Evolutionary conservation across 1,140 invertebrate genomes (phyloP).

Genomic region (Pomacea maculata): DNA sequence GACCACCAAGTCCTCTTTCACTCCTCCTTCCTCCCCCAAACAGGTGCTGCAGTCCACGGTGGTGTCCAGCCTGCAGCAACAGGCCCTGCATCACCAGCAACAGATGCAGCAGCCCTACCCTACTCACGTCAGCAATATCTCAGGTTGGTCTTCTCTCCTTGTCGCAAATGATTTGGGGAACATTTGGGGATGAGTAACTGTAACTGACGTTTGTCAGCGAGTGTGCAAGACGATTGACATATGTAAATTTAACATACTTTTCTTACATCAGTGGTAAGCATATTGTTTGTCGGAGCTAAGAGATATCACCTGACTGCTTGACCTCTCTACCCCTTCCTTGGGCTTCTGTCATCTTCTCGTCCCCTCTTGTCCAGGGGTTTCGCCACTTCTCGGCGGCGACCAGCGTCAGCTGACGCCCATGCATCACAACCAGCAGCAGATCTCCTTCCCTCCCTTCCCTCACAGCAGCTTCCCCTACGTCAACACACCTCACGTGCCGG

Average conservation of each 20-base stretch:
- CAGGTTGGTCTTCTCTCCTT: background rate
- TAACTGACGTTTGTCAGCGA: background rate
- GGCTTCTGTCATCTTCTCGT: too few species aligned
- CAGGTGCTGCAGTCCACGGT: slow-evolving; percentile 12
- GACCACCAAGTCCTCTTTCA: slow-evolving; percentile 51
- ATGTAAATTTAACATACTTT: background rate
- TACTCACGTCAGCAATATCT: background rate
- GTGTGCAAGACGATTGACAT: background rate
- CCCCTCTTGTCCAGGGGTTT: background rate
- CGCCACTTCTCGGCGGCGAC: background rate
- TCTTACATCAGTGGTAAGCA: background rate
- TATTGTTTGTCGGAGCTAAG: background rate
- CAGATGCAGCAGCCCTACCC: slow-evolving; percentile 7
- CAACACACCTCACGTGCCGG: slow-evolving; percentile 55
- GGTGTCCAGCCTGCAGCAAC: slow-evolving; percentile 12
- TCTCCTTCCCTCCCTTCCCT: slow-evolving; percentile 17
- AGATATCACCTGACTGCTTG: background rate
- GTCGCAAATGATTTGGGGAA: background rate
- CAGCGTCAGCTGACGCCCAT: slow-evolving; percentile 7
- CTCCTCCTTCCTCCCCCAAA: slow-evolving; percentile 47
- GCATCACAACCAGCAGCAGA: slow-evolving; percentile 22
- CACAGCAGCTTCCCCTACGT: slow-evolving; percentile 62
- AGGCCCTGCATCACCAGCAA: slow-evolving; percentile 15
- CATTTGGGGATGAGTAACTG: too few species aligned
- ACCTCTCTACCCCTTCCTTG: too few species aligned